phyloP scores from a whole-genome alignment of 2,113 vertebrate species.

The Tringa solitaria region DNA sequence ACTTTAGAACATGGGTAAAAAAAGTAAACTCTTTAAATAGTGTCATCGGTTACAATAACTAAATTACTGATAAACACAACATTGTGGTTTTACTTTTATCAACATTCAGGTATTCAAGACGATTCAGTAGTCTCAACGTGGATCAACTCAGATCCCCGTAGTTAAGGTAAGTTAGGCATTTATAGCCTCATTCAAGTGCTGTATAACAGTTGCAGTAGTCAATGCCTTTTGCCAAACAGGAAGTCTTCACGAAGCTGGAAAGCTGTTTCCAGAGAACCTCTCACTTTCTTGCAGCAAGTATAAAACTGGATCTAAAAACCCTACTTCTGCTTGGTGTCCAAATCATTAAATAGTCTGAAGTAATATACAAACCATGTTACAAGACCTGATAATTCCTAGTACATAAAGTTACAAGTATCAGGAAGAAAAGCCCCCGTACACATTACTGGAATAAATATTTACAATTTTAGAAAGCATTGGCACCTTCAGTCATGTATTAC shows the following conservation, averaged over 20 bases:
- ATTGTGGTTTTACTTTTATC: not conserved
- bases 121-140: slow-evolving; percentile 72
- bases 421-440: not conserved
- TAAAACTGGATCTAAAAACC: slow-evolving; percentile 1
- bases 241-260: not conserved
- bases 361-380: slow-evolving; percentile 43
- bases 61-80: not conserved
- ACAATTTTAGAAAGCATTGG: slow-evolving; percentile 56
- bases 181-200: slow-evolving; percentile 63
- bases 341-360: not conserved
- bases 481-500: slow-evolving; percentile 44
- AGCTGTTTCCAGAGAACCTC: slow-evolving; percentile 22
- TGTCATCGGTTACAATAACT: slow-evolving; percentile 1
- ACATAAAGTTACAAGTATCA: not conserved
- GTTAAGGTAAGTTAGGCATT: not conserved
- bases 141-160: slow-evolving; percentile 17
- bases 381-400: not conserved
- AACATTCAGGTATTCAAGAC: slow-evolving; percentile 13
- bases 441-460: slow-evolving; percentile 17
- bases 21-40: slow-evolving; percentile 39
- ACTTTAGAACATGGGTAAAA: not conserved
- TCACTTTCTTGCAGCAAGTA: slow-evolving; percentile 10
- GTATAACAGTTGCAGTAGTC: slow-evolving; percentile 48
- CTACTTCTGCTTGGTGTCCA: not conserved
- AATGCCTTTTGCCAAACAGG: not conserved